Evolutionary conservation across 2,888 invertebrate species (phyloP).

Genomic region (Cosmia trapezina): DNA sequence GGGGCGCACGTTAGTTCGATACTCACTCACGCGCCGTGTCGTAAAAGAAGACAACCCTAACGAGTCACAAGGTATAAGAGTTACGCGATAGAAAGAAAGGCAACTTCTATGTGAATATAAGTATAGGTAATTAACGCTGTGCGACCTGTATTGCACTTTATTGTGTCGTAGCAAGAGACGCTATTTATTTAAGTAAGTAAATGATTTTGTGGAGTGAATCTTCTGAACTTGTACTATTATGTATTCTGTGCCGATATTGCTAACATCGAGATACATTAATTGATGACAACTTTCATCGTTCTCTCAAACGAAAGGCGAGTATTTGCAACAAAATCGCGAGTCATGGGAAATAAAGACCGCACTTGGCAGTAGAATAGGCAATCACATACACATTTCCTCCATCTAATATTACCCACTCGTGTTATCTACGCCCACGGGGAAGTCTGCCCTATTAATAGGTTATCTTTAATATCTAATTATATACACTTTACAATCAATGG

Average conservation of each 20-base stretch:
- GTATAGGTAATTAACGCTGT: too few relatives aligned
- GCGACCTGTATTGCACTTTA: too few relatives aligned
- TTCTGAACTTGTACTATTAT: too few relatives aligned
- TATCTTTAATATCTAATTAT: conserved; percentile 22
- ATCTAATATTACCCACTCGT: conserved; percentile 49
- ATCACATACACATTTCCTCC: conserved; percentile 12
- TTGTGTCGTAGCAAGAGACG: too few relatives aligned
- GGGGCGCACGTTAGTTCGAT: too few relatives aligned
- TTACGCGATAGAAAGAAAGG: too few relatives aligned
- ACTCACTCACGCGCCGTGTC: too few relatives aligned
- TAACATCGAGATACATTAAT: conserved; percentile 8
- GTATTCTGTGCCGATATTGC: neutral
- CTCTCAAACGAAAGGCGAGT: conserved; percentile 9
- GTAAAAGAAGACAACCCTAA: too few relatives aligned
- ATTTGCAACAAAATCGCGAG: conserved; percentile 14
- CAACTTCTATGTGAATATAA: too few relatives aligned
- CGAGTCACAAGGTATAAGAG: too few relatives aligned
- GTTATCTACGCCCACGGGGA: conserved; percentile 26
- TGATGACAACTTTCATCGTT: conserved; percentile 18
- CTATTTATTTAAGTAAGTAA: too few relatives aligned
- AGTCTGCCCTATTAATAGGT: conserved; percentile 21
- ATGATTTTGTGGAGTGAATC: too few relatives aligned
- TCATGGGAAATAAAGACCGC: conserved; percentile 24
- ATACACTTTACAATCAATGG: conserved; percentile 24
- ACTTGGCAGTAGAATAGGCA: conserved; percentile 41